These are phyloP conservation scores for Choreutis nemorana DNA, from an alignment of 2,888 invertebrate species.

Conservation along the genomic window DNA sequence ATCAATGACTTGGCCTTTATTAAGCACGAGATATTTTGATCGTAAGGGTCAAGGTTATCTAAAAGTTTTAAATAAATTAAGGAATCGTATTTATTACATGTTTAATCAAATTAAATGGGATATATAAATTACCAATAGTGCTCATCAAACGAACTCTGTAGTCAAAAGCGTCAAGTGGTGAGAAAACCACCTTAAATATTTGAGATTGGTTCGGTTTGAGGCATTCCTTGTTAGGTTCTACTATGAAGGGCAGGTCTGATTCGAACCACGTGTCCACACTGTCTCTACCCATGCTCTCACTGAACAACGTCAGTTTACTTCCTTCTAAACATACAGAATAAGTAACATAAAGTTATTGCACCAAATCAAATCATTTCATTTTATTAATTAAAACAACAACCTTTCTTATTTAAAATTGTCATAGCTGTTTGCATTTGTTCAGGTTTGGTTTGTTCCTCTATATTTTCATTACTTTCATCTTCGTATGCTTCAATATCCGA, in stretches of 20 bases:
- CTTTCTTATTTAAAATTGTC: too few relatives aligned
- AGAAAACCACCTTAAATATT: slow-evolving; percentile 57
- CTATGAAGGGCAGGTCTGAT: slow-evolving; percentile 53
- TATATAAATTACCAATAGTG: slow-evolving; percentile 30
- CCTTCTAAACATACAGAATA: too few relatives aligned
- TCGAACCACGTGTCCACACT: slow-evolving; percentile 56
- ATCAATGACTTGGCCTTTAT: slow-evolving; percentile 69
- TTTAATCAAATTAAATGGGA: slow-evolving; percentile 2
- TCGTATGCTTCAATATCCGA: too few relatives aligned
- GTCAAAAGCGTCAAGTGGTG: slow-evolving; percentile 61
- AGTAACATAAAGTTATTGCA: too few relatives aligned
- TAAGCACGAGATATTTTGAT: slow-evolving; percentile 58
- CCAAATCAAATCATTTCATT: too few relatives aligned
- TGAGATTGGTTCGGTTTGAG: slow-evolving; percentile 43
- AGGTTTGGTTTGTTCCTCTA: too few relatives aligned
- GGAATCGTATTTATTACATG: too few relatives aligned
- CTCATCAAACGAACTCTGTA: slow-evolving; percentile 51
- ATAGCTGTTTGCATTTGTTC: too few relatives aligned
- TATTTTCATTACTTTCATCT: too few relatives aligned
- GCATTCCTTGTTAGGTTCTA: slow-evolving; percentile 49
- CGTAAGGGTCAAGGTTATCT: slow-evolving; percentile 60
- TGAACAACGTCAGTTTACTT: slow-evolving; percentile 47
- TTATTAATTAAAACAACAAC: too few relatives aligned
- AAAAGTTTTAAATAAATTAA: neutral
- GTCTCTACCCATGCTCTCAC: slow-evolving; percentile 30